A percentile compares a stretch with the other conserved stretches of the same genome.
phyloP scores from a whole-genome alignment of 2,888 invertebrate genomes.

The Rapana venosa region DNA sequence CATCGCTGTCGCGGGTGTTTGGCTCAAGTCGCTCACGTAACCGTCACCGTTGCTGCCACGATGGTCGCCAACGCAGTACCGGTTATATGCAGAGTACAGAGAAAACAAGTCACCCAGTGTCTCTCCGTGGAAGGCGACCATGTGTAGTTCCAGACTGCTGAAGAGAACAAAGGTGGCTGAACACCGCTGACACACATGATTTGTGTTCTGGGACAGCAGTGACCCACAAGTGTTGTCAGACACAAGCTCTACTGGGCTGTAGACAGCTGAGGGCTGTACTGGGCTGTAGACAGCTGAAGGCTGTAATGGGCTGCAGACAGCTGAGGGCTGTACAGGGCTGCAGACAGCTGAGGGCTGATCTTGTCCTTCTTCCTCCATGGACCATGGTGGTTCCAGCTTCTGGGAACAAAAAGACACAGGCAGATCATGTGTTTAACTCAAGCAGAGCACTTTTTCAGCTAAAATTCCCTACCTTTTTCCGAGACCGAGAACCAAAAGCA shows the following conservation, averaged over 20 bases:
- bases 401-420: background rate
- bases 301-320: too few species aligned
- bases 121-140: background rate
- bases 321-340: background rate
- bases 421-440: too few species aligned
- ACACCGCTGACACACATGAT: background rate
- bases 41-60: too few species aligned
- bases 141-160: background rate
- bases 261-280: too few species aligned
- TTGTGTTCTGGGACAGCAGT: background rate
- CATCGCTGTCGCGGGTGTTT: background rate
- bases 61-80: background rate
- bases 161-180: background rate
- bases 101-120: background rate
- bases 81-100: background rate
- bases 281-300: too few species aligned
- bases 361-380: background rate
- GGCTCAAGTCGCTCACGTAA: background rate
- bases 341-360: background rate
- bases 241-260: too few species aligned
- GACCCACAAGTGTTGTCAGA: background rate
- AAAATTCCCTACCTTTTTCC: too few species aligned
- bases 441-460: too few species aligned
- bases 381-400: background rate
- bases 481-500: too few species aligned